Evolutionary conservation across 2,888 invertebrate genomes (phyloP).

Genomic region (Drosophila ustulata): DNA sequence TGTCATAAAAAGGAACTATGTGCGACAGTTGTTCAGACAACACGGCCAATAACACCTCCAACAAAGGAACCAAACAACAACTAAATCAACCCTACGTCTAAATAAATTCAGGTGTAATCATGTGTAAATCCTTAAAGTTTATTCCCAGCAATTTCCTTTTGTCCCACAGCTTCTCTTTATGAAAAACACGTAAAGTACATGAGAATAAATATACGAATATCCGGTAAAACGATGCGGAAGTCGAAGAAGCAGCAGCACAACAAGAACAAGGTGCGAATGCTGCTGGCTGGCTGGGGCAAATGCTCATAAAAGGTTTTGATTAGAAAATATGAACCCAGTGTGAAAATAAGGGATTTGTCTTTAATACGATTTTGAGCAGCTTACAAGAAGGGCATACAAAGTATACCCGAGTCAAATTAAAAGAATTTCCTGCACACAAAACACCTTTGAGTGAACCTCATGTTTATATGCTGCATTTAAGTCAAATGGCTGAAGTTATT

Average conservation of each 20-base stretch:
- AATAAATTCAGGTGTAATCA: conserved; percentile 65
- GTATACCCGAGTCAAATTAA: neutral
- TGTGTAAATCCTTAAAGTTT: conserved; percentile 69
- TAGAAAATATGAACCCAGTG: conserved; percentile 38
- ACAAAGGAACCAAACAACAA: conserved; percentile 22
- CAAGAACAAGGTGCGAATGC: conserved; percentile 5
- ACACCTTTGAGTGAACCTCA: neutral
- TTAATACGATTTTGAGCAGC: conserved; percentile 17
- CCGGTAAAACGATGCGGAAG: conserved; percentile 31
- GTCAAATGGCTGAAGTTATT: neutral
- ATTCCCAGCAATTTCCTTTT: conserved; percentile 42
- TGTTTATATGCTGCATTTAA: conserved; percentile 1
- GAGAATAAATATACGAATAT: conserved; percentile 48
- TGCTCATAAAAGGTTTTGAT: conserved; percentile 25
- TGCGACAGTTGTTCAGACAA: conserved; percentile 43
- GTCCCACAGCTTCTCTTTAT: conserved; percentile 14
- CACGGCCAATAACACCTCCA: conserved; percentile 36
- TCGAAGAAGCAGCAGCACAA: conserved; percentile 1
- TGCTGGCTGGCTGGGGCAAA: conserved; percentile 3
- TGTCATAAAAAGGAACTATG: conserved; percentile 48
- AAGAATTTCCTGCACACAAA: neutral
- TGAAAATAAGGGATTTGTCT: conserved; percentile 12
- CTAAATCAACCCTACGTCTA: conserved; percentile 44
- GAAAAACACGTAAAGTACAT: conserved; percentile 34
- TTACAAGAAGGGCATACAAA: neutral